Evolutionary conservation across 2,797 vertebrate genomes (phyloP), one percentile per base, ranked within the genome.

Genomic region (Cyclura pinguis): DNA sequence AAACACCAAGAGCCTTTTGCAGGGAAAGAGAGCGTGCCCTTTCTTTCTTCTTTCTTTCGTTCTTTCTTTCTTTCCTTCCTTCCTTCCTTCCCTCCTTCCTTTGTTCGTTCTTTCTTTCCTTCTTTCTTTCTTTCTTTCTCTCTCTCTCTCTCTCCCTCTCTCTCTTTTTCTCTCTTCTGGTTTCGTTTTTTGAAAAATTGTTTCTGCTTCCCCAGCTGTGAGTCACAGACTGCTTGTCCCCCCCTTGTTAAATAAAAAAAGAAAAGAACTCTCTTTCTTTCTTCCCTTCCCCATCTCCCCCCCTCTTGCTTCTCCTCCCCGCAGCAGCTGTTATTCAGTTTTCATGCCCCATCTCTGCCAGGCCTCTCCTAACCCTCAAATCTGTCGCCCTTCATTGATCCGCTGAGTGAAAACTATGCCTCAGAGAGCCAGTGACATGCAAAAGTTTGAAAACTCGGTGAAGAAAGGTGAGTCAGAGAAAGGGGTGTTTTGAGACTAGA

Each of bases 341-440:
- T 93, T 92, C 89, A 84, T 93, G 94, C 93, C 91, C 47, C 6
- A 93, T 93, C 88, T 94, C 93, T 90, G 89, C 92, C 90, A 32
- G 94, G 93, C 94, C 72, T 62, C 8, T 94, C 16, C 47, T 50
- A 22, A 92, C 85, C 92, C 8, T 35, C 90, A 52, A 93, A 91
- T 93, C 92, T 93, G 95, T 94, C 94, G 95, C 95, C 95, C 80
- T 94, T 94, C 94, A 93, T 94, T 92, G 94, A 96, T 96, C 93
- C 94, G 94, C 95, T 94, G 95, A 96, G 95, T 93, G 94, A 93
- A 96, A 96, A 96, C 94, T 92, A 92, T 95, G 95, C 94, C 94
- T 95, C 92, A 1, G 1, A 52, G 14, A 59, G 12, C 90, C 69
- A 80, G 91, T 89, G 92, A 91, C 86, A 88, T 0, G 0, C 80